These are phyloP conservation scores for Gambusia holbrooki DNA, from an alignment of 2,113 vertebrate species.

Conservation along the genomic window DNA sequence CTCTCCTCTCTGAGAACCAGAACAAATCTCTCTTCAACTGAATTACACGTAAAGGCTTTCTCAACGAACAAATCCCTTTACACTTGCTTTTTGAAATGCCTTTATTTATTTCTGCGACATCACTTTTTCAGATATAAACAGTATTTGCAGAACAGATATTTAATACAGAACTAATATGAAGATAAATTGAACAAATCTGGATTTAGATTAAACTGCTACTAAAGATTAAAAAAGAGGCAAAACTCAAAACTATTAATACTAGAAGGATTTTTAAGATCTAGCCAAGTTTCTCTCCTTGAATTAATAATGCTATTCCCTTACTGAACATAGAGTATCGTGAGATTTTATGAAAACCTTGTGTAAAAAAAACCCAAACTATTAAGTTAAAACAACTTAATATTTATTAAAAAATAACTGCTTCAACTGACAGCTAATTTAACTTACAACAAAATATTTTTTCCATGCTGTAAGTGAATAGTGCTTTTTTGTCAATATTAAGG, in stretches of 20 bases:
- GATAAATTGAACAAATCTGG: background rate
- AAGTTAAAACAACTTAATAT: too few relatives aligned
- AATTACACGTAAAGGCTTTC: slow-evolving; percentile 2
- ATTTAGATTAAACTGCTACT: background rate
- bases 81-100: background rate
- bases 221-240: background rate
- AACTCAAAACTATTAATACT: background rate
- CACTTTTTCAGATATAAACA: background rate
- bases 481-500: too few relatives aligned
- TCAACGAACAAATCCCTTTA: background rate
- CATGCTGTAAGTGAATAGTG: too few relatives aligned
- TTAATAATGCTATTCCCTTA: too few relatives aligned
- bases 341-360: too few relatives aligned
- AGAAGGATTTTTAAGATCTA: background rate
- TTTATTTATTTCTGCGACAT: background rate
- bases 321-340: too few relatives aligned
- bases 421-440: too few relatives aligned
- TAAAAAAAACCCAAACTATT: too few relatives aligned
- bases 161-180: background rate
- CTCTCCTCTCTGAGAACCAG: background rate
- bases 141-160: background rate
- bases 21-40: background rate
- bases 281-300: background rate
- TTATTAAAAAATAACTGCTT: too few relatives aligned
- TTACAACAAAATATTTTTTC: too few relatives aligned